phyloP scores from a whole-genome alignment of 2,797 vertebrate genomes.

The Potorous gilbertii region DNA sequence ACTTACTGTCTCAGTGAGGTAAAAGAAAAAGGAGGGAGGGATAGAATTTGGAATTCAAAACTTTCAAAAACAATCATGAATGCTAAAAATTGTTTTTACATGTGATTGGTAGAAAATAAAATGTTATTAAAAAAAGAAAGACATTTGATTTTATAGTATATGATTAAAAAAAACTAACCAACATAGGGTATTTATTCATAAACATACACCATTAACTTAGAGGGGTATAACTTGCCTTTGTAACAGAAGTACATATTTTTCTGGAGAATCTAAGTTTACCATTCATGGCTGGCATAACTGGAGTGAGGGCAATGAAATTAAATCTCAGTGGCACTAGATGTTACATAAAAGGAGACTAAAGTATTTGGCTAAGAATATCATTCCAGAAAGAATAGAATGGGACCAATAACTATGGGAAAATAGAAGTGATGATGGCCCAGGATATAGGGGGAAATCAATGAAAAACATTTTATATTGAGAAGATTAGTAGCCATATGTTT shows the following conservation, averaged over 20 bases:
- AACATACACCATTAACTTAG: neutral
- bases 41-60: neutral
- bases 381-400: neutral
- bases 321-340: neutral
- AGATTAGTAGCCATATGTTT: neutral
- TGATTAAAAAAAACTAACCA: neutral
- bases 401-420: neutral
- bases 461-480: neutral
- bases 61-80: neutral
- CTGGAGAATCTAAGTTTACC: neutral
- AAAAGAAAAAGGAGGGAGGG: neutral
- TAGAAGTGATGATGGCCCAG: neutral
- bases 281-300: neutral
- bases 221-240: neutral
- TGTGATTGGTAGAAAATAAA: neutral
- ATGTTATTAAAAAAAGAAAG: neutral
- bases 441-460: neutral
- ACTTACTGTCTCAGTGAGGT: neutral
- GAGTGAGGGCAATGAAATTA: neutral
- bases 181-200: neutral
- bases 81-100: neutral
- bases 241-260: neutral
- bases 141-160: neutral
- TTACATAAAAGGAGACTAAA: neutral
- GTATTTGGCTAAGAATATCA: neutral